A percentile compares a stretch with the other conserved stretches of the same genome.
These are phyloP conservation scores for Brachionus asplanchnoidis DNA, from an alignment of 1,140 invertebrate genomes.

Conservation along the genomic window DNA sequence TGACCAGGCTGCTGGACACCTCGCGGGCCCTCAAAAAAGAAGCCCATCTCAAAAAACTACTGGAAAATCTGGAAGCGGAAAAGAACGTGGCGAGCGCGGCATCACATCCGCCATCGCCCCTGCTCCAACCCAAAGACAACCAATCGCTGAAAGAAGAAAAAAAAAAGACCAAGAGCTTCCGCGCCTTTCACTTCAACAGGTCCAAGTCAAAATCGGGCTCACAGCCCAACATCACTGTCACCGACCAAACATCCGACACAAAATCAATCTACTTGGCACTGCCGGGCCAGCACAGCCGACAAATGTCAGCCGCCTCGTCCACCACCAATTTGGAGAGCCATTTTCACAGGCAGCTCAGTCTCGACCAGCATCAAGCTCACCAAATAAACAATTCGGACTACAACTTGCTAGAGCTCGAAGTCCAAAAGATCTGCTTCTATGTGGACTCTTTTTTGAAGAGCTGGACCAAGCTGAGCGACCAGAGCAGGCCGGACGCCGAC, in stretches of 20 bases:
- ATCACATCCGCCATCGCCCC: not conserved
- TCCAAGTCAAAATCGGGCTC: not conserved
- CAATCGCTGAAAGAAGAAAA: not conserved
- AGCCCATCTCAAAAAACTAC: conserved; percentile 6
- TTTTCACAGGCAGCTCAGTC: not conserved
- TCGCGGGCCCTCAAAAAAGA: conserved; percentile 28
- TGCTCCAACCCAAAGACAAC: not conserved
- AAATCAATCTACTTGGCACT: not conserved
- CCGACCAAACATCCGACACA: not conserved
- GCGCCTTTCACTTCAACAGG: not conserved
- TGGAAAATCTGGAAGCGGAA: not conserved
- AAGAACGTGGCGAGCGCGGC: not conserved
- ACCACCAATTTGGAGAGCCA: not conserved
- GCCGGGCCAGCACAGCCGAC: not conserved
- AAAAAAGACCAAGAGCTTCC: conserved; percentile 20
- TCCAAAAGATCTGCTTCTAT: conserved; percentile 12
- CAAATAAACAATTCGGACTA: conserved; percentile 31
- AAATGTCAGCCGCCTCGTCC: conserved; percentile 11
- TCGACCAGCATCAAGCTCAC: not conserved
- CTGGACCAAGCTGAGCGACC: not conserved
- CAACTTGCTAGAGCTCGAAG: not conserved
- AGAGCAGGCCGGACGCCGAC: not conserved
- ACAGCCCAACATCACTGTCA: not conserved
- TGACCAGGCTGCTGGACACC: conserved; percentile 20
- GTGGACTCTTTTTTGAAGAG: not conserved